These are phyloP conservation scores for Poeciliopsis prolifica DNA, from an alignment of 2,113 vertebrate species.

Conservation along the genomic window DNA sequence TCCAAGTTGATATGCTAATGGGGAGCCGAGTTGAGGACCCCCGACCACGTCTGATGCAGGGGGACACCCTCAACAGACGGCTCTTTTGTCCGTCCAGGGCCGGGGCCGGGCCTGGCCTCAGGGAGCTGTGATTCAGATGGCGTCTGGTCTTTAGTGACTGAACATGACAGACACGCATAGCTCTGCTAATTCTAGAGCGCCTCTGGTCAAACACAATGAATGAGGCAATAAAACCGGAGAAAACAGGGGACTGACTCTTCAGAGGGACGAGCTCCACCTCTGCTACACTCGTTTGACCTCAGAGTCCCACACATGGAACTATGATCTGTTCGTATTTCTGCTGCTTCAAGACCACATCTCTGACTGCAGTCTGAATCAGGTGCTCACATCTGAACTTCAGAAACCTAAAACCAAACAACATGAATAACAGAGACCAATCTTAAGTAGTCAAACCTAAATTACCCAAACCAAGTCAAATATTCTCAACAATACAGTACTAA, in stretches of 20 bases:
- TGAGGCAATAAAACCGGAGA: slow-evolving; percentile 33
- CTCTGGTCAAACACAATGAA: slow-evolving; percentile 51
- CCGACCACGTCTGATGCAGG: slow-evolving; percentile 19
- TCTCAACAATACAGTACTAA: no score
- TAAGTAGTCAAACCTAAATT: no score
- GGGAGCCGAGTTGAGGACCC: slow-evolving; percentile 32
- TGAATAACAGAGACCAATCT: no score
- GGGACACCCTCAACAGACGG: slow-evolving; percentile 47
- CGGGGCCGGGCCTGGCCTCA: slow-evolving; percentile 55
- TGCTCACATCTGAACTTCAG: background rate
- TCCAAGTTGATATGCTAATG: slow-evolving; percentile 64
- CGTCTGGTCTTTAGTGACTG: slow-evolving; percentile 66
- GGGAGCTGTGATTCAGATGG: slow-evolving; percentile 64
- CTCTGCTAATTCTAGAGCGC: slow-evolving; percentile 58
- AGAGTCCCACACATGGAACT: slow-evolving; percentile 4
- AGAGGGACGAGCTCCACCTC: slow-evolving; percentile 16
- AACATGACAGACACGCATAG: slow-evolving; percentile 59
- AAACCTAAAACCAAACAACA: background rate
- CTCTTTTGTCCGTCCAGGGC: slow-evolving; percentile 52
- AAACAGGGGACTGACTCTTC: slow-evolving; percentile 36
- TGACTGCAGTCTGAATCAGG: slow-evolving; percentile 4
- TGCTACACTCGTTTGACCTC: slow-evolving; percentile 34
- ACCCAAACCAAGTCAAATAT: no score
- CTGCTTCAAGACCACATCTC: background rate
- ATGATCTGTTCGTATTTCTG: background rate